A percentile compares a stretch with the other conserved stretches of the same genome.
These are phyloP conservation scores for Solea senegalensis DNA, from an alignment of 2,113 vertebrate species.

Conservation along the genomic window DNA sequence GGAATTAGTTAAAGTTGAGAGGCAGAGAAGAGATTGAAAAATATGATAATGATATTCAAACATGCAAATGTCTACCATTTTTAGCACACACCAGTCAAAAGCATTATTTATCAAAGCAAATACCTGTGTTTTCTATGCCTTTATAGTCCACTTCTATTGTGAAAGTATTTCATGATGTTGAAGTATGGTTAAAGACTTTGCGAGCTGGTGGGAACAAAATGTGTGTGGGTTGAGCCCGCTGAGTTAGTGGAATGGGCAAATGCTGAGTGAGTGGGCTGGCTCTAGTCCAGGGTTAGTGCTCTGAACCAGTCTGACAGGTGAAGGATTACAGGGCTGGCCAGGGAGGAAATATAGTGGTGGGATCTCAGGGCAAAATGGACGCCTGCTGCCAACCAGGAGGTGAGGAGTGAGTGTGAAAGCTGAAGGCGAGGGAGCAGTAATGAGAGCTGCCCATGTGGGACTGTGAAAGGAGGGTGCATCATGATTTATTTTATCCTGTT, in stretches of 20 bases:
- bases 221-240: slow-evolving; percentile 38
- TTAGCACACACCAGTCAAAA: background rate
- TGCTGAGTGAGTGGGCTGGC: slow-evolving; percentile 58
- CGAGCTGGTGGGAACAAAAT: slow-evolving; percentile 10
- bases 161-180: background rate
- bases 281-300: slow-evolving; percentile 50
- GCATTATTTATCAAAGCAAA: background rate
- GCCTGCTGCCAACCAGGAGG: slow-evolving; percentile 43
- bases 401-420: slow-evolving; percentile 24
- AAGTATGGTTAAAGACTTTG: slow-evolving; percentile 9
- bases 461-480: slow-evolving; percentile 44
- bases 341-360: slow-evolving; percentile 54
- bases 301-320: slow-evolving; percentile 64
- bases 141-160: background rate
- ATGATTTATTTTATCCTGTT: slow-evolving; percentile 27
- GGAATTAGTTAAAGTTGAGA: slow-evolving; percentile 3
- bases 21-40: background rate
- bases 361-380: slow-evolving; percentile 30
- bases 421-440: slow-evolving; percentile 44
- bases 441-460: slow-evolving; percentile 43
- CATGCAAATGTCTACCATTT: background rate
- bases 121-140: background rate
- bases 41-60: background rate
- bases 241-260: slow-evolving; percentile 37
- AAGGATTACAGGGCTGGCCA: slow-evolving; percentile 56